Evolutionary conservation across 2,888 invertebrate species (phyloP).

Genomic region (Cantharis rufa): DNA sequence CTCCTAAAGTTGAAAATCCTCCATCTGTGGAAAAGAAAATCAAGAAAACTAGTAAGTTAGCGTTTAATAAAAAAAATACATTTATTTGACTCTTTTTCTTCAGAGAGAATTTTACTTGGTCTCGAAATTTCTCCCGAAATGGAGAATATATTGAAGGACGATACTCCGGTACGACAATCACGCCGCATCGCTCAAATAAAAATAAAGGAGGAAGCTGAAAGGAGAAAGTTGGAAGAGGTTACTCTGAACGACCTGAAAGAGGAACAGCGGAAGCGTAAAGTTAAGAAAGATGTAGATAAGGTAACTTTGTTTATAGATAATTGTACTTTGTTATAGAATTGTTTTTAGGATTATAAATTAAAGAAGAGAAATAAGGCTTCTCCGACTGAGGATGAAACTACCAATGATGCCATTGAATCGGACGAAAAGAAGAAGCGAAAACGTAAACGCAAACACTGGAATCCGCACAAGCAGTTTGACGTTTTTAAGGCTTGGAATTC

Average conservation of each 20-base stretch:
- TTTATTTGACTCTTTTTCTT: not conserved
- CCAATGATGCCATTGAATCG: constrained; percentile 54
- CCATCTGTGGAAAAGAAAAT: constrained; percentile 40
- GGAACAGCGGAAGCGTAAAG: constrained; percentile 61
- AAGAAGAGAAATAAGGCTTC: constrained; percentile 46
- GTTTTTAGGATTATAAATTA: constrained; percentile 41
- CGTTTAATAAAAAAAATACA: not conserved
- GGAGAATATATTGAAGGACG: constrained; percentile 38
- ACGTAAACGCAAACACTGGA: constrained; percentile 44
- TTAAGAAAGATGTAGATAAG: constrained; percentile 49
- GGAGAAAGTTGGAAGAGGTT: constrained; percentile 75
- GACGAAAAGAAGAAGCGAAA: constrained; percentile 54
- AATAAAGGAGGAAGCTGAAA: constrained; percentile 83
- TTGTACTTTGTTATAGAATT: not conserved
- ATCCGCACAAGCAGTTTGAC: constrained; percentile 53
- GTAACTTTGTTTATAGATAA: constrained; percentile 26
- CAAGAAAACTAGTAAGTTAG: constrained; percentile 38
- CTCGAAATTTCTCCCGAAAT: constrained; percentile 56
- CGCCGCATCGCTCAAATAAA: constrained; percentile 86
- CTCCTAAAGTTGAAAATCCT: constrained; percentile 23
- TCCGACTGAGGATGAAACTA: constrained; percentile 50
- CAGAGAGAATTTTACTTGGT: constrained; percentile 57
- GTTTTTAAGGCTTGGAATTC: constrained; percentile 64
- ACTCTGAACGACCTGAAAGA: constrained; percentile 69
- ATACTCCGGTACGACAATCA: constrained; percentile 67